A percentile compares a stretch with the other conserved stretches of the same genome.
These are phyloP conservation scores for Sebastes hubbsi DNA, from an alignment of 2,797 vertebrate species.

Conservation along the genomic window DNA sequence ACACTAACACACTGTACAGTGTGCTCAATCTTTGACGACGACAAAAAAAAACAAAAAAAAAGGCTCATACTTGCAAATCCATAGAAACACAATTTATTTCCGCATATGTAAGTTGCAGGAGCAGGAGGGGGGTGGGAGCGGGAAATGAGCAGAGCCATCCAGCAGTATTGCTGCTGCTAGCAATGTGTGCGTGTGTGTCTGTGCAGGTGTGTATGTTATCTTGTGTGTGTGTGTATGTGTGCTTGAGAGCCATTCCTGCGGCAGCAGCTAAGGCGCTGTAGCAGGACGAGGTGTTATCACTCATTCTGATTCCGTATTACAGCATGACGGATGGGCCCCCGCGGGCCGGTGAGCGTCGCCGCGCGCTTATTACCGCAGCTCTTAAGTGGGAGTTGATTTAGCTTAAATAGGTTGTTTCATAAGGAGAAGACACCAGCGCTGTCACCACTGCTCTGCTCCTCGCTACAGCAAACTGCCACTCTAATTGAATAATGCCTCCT, in stretches of 20 bases:
- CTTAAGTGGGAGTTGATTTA: conserved; percentile 97
- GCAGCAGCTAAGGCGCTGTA: conserved; percentile 79
- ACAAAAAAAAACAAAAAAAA: not conserved
- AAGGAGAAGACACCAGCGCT: conserved; percentile 86
- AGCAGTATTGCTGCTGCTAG: conserved; percentile 71
- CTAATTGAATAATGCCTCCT: conserved; percentile 94
- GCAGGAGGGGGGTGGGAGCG: conserved; percentile 59
- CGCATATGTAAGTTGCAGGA: conserved; percentile 64
- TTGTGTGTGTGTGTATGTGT: conserved; percentile 16
- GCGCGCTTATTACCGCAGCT: conserved; percentile 90
- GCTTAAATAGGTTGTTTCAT: conserved; percentile 95
- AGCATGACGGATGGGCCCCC: conserved; percentile 93
- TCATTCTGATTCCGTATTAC: conserved; percentile 94
- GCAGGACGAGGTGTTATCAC: conserved; percentile 90
- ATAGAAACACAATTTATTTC: conserved; percentile 67
- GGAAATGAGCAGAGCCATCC: conserved; percentile 69
- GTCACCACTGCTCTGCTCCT: conserved; percentile 83
- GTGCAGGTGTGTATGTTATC: conserved; percentile 52
- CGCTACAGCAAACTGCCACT: conserved; percentile 83
- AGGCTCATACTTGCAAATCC: conserved; percentile 60
- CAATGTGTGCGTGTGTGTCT: conserved; percentile 47
- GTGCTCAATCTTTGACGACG: not conserved
- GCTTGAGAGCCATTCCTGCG: conserved; percentile 60
- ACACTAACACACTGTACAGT: not conserved
- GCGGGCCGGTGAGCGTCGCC: conserved; percentile 86